phyloP scores from a whole-genome alignment of 2,888 invertebrate species.

The Euzetes globulus region DNA sequence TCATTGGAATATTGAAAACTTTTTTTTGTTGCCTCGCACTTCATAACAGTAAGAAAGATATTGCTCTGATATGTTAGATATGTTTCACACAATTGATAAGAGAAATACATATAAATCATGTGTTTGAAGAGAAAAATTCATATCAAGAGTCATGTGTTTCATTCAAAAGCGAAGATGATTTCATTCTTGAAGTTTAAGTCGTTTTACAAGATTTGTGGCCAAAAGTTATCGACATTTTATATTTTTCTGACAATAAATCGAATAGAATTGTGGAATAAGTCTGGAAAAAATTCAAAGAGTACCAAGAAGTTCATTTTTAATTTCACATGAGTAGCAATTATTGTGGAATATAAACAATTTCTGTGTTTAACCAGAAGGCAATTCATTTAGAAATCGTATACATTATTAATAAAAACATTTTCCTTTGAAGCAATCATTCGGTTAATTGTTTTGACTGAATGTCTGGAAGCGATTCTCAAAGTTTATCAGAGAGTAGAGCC shows the following conservation, averaged over 20 bases:
- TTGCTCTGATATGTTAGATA: background rate
- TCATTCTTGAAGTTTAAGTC: background rate
- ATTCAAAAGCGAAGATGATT: background rate
- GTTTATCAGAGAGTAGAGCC: background rate
- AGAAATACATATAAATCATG: background rate
- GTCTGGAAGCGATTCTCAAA: background rate
- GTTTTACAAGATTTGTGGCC: background rate
- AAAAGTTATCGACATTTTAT: background rate
- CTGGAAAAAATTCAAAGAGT: background rate
- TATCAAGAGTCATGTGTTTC: background rate
- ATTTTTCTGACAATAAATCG: background rate
- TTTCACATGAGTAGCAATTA: background rate
- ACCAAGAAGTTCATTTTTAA: background rate
- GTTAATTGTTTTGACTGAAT: slow-evolving; percentile 10
- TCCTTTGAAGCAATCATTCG: background rate
- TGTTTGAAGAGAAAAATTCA: background rate
- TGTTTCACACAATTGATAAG: background rate
- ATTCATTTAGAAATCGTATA: background rate
- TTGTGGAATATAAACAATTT: background rate
- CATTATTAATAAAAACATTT: background rate
- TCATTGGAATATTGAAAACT: background rate
- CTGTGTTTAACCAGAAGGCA: background rate
- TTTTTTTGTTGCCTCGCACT: background rate
- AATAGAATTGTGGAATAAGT: background rate
- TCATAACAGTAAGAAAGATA: background rate